These are phyloP conservation scores for Plestiodon gilberti DNA, from an alignment of 2,113 vertebrate species.

Conservation along the genomic window DNA sequence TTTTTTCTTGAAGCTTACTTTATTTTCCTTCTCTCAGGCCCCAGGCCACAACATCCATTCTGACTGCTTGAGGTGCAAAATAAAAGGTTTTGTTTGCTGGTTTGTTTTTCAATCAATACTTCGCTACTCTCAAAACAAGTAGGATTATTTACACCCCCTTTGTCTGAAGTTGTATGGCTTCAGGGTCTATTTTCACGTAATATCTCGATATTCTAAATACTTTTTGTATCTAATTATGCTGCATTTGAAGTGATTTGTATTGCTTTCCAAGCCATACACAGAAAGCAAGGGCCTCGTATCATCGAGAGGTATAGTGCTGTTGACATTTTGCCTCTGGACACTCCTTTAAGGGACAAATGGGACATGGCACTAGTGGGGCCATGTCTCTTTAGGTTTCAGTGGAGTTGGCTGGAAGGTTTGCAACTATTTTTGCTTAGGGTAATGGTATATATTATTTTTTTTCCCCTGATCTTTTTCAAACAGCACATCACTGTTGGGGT, in stretches of 20 bases:
- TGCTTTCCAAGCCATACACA: neutral
- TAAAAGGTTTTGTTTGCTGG: slow-evolving; percentile 1
- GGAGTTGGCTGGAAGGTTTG: no score
- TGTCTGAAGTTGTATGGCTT: neutral
- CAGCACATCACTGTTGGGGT: no score
- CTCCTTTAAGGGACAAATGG: neutral
- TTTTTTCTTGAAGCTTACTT: neutral
- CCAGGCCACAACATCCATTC: neutral
- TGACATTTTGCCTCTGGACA: neutral
- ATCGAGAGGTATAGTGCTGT: neutral
- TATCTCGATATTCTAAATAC: neutral
- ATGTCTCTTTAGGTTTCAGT: no score
- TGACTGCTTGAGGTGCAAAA: neutral
- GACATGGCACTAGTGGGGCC: neutral
- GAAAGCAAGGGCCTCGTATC: neutral
- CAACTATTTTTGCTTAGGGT: no score
- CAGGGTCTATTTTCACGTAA: neutral
- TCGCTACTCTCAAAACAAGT: neutral
- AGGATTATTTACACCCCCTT: neutral
- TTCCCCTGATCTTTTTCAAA: no score
- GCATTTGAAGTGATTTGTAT: neutral
- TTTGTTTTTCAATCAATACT: neutral
- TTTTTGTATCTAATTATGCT: neutral
- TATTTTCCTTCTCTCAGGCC: neutral
- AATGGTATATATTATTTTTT: no score